Evolutionary conservation across 2,888 invertebrate genomes (phyloP), one percentile per base, ranked within the genome.

Genomic region (Agrypnus murinus): DNA sequence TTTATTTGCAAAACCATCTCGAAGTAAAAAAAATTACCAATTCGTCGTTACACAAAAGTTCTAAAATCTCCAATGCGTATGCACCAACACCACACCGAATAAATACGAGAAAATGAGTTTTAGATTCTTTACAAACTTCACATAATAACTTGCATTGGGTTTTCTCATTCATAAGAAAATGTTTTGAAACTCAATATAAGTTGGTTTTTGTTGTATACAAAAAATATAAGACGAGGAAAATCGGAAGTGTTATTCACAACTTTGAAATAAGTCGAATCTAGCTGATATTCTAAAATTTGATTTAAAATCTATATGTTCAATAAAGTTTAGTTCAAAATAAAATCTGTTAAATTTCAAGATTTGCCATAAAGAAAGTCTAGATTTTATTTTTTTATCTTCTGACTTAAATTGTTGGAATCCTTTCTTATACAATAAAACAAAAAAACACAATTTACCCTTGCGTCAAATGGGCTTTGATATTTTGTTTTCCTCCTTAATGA

Each of bases 121-220:
- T 10, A 46, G 46, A 10, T 46, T 46, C 19, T 19, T 46, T 53
- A 9, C 1, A 53, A 53, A 53, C 7, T 31, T 53, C 12, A 32
- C 14, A 32, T 32, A 32, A 12, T 14, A 53, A 32, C 34, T 31
- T 14, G 12, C 53, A 32, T 34, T 31, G 12, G 12, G 12, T 53
- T 53, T 53, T 32, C 3, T 14, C 9, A 53, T 53, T 53, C 53
- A 53, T 32, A 53, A 15, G 32, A 53, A 53, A 53, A 53, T 53
- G 32, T 53, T 53, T 53, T 53, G 32, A 53, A 53, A 53, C 53
- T 53, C 14, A 34, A 53, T 53, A 53, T 53, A 53, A 53, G 32
- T 53, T 50, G n/a, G 50, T 25, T 50, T 34, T 32, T 32, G 53
- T 53, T 15, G 32, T 53, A 4, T 2, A 12, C 7, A 53, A 32